Evolutionary conservation across 2,113 vertebrate species (phyloP).

Genomic region (Murina feae): DNA sequence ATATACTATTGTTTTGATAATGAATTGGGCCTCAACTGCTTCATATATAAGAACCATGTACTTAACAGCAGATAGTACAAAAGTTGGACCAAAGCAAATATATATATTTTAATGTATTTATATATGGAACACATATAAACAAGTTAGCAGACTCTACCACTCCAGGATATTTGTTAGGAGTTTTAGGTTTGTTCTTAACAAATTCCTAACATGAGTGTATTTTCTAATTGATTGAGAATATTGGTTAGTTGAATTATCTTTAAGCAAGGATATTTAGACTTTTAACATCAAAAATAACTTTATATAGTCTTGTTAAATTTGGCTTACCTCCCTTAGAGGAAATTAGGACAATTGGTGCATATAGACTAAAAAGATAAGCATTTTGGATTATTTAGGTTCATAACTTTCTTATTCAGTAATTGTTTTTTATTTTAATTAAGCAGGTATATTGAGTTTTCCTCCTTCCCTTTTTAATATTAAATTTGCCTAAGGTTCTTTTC

Average conservation of each 20-base stretch:
- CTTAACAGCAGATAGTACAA: not conserved
- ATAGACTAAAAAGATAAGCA: not conserved
- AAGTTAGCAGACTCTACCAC: not conserved
- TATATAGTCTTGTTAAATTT: slow-evolving; percentile 9
- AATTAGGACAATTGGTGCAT: not conserved
- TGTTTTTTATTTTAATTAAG: not conserved
- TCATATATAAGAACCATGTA: not conserved
- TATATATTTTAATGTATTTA: not conserved
- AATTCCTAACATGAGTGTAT: not conserved
- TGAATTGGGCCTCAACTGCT: not conserved
- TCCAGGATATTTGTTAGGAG: not conserved
- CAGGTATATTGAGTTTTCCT: not conserved
- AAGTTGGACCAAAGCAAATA: not conserved
- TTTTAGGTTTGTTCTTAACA: not conserved
- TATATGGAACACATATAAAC: not conserved
- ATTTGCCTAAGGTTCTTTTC: not conserved
- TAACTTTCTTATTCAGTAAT: not conserved
- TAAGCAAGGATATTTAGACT: not conserved
- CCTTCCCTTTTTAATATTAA: not conserved
- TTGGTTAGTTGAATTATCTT: not conserved
- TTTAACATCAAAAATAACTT: not conserved
- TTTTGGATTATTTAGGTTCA: not conserved
- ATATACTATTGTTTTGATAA: not conserved
- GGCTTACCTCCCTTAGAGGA: not conserved
- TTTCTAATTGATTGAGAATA: not conserved